Conservation (phyloP, 2,113 vertebrate genomes). For the Beaufortia kweichowensis region DNA sequence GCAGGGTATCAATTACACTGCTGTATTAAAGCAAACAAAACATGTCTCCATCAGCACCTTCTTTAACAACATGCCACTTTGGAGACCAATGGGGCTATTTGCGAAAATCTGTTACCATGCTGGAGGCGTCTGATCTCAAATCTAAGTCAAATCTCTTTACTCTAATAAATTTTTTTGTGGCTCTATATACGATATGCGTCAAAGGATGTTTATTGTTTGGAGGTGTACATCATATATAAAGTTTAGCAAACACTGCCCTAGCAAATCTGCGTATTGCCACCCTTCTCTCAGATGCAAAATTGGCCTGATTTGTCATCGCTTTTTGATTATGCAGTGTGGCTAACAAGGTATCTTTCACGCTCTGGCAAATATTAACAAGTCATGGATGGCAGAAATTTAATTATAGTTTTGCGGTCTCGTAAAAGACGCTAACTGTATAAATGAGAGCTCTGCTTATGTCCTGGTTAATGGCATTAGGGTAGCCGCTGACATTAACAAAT, state of each 20-base stretch:
- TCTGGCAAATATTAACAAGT: constrained; percentile 71
- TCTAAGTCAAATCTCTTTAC: not conserved
- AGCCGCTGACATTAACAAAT: constrained; percentile 77
- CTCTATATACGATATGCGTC: no score
- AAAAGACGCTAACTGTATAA: constrained; percentile 58
- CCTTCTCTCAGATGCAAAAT: not conserved
- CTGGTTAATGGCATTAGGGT: constrained; percentile 60
- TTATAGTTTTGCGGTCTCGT: constrained; percentile 72
- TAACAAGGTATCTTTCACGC: constrained; percentile 69
- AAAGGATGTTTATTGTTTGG: no score
- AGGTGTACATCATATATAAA: no score
- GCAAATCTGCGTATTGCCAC: not conserved
- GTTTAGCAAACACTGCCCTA: not conserved
- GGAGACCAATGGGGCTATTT: constrained; percentile 6
- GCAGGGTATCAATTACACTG: constrained; percentile 29
- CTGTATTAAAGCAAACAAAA: constrained; percentile 33
- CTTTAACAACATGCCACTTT: constrained; percentile 30
- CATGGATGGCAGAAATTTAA: constrained; percentile 74
- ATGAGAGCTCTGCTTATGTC: constrained; percentile 57
- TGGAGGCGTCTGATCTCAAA: not conserved
- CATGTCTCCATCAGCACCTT: constrained; percentile 24
- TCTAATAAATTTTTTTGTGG: no score
- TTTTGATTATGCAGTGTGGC: constrained; percentile 66
- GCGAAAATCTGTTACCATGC: constrained; percentile 3
- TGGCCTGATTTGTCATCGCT: constrained; percentile 34